phyloP scores from a whole-genome alignment of 1,140 invertebrate genomes.

The Lordiphosa stackelbergi region DNA sequence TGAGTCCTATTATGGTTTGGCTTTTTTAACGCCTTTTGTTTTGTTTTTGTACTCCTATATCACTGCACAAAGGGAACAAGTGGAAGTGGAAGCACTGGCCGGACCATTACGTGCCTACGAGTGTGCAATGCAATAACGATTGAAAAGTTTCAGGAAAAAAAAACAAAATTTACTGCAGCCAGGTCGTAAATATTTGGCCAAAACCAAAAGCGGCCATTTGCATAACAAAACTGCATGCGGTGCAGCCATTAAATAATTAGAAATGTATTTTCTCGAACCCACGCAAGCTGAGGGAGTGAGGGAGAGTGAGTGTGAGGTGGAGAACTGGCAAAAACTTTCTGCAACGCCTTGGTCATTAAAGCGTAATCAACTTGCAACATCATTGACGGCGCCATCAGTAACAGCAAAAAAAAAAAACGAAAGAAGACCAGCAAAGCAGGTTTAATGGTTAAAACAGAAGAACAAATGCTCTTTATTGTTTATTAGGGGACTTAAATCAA shows the following conservation, averaged over 20 bases:
- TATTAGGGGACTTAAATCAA: too few species aligned
- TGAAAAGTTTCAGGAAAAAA: slow-evolving; percentile 55
- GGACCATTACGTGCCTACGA: slow-evolving; percentile 62
- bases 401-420: slow-evolving; percentile 13
- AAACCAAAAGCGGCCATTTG: slow-evolving; percentile 51
- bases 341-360: slow-evolving; percentile 69
- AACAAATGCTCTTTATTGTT: slow-evolving; percentile 18
- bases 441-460: not conserved
- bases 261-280: slow-evolving; percentile 50
- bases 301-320: not conserved
- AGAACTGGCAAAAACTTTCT: slow-evolving; percentile 37
- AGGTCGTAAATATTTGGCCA: slow-evolving; percentile 66
- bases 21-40: slow-evolving; percentile 54
- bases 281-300: slow-evolving; percentile 15
- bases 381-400: slow-evolving; percentile 55
- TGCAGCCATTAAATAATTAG: slow-evolving; percentile 73
- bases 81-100: slow-evolving; percentile 24
- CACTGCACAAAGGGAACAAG: slow-evolving; percentile 62
- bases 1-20: slow-evolving; percentile 45
- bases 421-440: too few species aligned
- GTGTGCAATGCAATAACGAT: slow-evolving; percentile 66
- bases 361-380: slow-evolving; percentile 67
- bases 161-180: slow-evolving; percentile 56
- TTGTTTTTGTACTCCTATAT: slow-evolving; percentile 55
- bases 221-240: slow-evolving; percentile 73